Percentiles rank a stretch among this genome's conserved stretches.
phyloP scores from a whole-genome alignment of 2,888 invertebrate genomes.

The Drosophila antonietae region DNA sequence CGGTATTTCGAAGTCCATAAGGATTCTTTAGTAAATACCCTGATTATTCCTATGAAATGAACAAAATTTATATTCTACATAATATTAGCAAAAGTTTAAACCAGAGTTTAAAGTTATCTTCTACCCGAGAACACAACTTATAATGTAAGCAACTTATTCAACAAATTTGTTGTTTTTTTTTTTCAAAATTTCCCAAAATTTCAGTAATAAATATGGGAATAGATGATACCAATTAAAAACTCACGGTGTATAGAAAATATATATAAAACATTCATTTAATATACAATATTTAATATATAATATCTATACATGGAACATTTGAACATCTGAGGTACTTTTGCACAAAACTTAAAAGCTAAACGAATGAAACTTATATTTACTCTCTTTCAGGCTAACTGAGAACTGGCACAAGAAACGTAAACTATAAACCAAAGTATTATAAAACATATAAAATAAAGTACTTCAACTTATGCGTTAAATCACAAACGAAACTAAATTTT shows the following conservation, averaged over 20 bases:
- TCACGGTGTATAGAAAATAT: neutral
- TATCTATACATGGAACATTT: slow-evolving; percentile 5
- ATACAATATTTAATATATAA: neutral
- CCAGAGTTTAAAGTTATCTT: too few species aligned
- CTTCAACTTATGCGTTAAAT: slow-evolving; percentile 32
- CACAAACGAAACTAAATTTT: slow-evolving; percentile 19
- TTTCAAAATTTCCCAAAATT: too few species aligned
- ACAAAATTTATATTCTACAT: too few species aligned
- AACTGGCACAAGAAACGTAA: slow-evolving; percentile 4
- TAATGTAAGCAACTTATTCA: too few species aligned
- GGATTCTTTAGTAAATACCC: too few species aligned
- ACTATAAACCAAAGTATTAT: slow-evolving; percentile 56
- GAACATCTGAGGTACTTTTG: slow-evolving; percentile 30
- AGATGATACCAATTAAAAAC: neutral
- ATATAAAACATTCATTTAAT: slow-evolving; percentile 21
- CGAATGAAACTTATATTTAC: neutral
- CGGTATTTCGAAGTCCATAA: too few species aligned
- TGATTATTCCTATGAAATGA: too few species aligned
- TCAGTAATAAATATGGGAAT: neutral
- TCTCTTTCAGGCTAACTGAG: slow-evolving; percentile 18
- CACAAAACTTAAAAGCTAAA: slow-evolving; percentile 14
- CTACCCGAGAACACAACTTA: too few species aligned
- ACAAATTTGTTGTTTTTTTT: too few species aligned
- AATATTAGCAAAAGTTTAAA: too few species aligned
- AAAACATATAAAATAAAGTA: slow-evolving; percentile 41